Percentiles rank a stretch among this genome's conserved stretches.
Conservation (phyloP, 2,113 vertebrate genomes). For the Nothocercus nigrocapillus region DNA sequence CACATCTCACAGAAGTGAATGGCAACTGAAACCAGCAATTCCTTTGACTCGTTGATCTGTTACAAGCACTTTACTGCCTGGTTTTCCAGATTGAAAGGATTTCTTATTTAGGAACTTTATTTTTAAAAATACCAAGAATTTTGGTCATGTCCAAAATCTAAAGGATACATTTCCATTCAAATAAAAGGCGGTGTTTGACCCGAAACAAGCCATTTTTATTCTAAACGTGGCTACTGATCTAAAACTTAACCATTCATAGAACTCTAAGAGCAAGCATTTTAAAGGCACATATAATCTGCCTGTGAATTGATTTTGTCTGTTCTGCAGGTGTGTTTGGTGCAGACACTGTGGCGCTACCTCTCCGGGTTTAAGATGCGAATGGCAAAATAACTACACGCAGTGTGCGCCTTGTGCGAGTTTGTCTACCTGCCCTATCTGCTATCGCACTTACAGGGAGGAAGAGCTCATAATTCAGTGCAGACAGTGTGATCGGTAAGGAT, state of each 20-base stretch:
- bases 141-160: not conserved
- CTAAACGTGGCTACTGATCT: not conserved
- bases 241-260: not conserved
- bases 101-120: not conserved
- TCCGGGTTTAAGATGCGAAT: conserved; percentile 90
- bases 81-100: not conserved
- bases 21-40: not conserved
- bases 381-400: conserved; percentile 96
- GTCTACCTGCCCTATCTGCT: conserved; percentile 87
- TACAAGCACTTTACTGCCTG: not conserved
- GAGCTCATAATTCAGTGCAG: conserved; percentile 94
- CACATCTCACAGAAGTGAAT: not conserved
- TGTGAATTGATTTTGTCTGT: not conserved
- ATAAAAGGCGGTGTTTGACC: not conserved
- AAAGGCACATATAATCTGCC: not conserved
- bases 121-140: not conserved
- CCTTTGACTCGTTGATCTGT: not conserved
- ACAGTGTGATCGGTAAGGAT: conserved; percentile 90
- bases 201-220: not conserved
- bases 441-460: conserved; percentile 84
- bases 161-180: not conserved
- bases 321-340: conserved; percentile 94
- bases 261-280: not conserved
- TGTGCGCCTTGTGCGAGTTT: conserved; percentile 94
- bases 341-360: conserved; percentile 92